Conservation (phyloP, 2,797 vertebrate genomes). For the Simalia tracyae region DNA sequence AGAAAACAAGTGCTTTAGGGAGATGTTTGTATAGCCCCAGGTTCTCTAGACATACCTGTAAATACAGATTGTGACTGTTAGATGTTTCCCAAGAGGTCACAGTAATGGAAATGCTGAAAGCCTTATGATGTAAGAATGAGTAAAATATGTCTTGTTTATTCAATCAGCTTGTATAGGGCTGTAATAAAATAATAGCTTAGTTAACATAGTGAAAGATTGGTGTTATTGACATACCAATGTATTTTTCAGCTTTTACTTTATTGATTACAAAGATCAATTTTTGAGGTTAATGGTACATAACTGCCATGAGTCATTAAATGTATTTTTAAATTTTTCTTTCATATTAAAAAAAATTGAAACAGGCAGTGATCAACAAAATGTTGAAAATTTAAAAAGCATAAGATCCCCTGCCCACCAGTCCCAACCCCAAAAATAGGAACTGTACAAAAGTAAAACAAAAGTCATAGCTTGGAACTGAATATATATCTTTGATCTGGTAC, state of each 20-base stretch:
- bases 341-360: background rate
- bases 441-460: background rate
- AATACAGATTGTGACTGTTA: background rate
- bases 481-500: background rate
- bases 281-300: background rate
- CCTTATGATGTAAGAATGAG: constrained; percentile 7
- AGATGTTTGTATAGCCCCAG: background rate
- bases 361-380: background rate
- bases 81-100: background rate
- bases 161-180: constrained; percentile 10
- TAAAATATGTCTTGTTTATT: constrained; percentile 21
- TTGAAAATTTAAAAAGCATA: background rate
- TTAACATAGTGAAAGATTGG: background rate
- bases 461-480: background rate
- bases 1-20: constrained; percentile 2
- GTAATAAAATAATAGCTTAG: background rate
- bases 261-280: background rate
- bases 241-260: constrained; percentile 17
- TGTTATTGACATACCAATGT: background rate
- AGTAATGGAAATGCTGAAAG: background rate
- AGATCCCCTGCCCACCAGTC: background rate
- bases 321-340: background rate
- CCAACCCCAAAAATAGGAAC: background rate
- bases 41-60: background rate
- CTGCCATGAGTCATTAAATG: background rate